Evolutionary conservation across 2,888 invertebrate genomes (phyloP).

Genomic region (Trichogramma evanescens): DNA sequence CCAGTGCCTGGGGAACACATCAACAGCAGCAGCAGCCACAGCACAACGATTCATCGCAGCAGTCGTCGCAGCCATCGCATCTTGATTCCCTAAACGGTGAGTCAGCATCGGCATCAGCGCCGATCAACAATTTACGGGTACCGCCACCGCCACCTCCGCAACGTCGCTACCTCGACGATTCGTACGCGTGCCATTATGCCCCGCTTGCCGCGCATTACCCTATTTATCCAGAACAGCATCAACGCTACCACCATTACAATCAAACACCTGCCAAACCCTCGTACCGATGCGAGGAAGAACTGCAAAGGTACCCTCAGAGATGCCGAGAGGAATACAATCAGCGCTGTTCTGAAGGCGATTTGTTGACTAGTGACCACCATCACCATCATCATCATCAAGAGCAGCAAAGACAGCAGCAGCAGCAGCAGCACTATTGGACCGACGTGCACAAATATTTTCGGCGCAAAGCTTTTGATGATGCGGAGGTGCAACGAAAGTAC

Average conservation of each 20-base stretch:
- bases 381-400: not conserved
- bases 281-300: constrained; percentile 40
- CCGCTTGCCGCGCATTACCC: constrained; percentile 16
- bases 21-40: constrained; percentile 30
- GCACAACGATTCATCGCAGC: constrained; percentile 34
- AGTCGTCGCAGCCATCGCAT: constrained; percentile 33
- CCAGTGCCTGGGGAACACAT: constrained; percentile 33
- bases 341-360: constrained; percentile 41
- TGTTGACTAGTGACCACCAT: constrained; percentile 36
- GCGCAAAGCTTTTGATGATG: constrained; percentile 31
- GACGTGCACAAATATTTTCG: constrained; percentile 38
- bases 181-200: constrained; percentile 17
- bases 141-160: constrained; percentile 6
- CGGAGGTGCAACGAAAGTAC: constrained; percentile 2
- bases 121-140: not conserved
- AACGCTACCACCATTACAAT: not conserved
- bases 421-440: constrained; percentile 30
- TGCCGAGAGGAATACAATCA: constrained; percentile 44
- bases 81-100: constrained; percentile 46
- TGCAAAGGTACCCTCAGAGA: constrained; percentile 42
- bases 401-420: constrained; percentile 25
- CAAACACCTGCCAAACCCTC: constrained; percentile 21
- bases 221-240: not conserved
- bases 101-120: constrained; percentile 28
- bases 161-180: constrained; percentile 17